A percentile compares a stretch with the other conserved stretches of the same genome.
Evolutionary conservation across 2,113 vertebrate species (phyloP).

Genomic region (Prinia subflava): DNA sequence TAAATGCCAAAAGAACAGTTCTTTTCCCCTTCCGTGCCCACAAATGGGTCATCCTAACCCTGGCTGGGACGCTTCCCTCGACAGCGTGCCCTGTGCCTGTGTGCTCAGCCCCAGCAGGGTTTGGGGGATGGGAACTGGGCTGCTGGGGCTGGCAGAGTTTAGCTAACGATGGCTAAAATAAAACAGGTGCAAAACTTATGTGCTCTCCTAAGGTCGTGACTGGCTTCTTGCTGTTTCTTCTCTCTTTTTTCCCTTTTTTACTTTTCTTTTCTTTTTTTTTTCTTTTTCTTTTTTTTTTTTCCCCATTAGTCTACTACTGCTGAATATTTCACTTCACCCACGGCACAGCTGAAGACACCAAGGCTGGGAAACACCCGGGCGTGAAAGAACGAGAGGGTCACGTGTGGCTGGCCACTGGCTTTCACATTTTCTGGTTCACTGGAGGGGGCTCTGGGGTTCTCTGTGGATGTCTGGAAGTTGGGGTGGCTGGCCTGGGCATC

Average conservation of each 20-base stretch:
- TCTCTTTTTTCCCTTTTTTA: background rate
- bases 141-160: background rate
- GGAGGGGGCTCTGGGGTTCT: background rate
- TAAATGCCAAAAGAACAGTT: conserved; percentile 1
- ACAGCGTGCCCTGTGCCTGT: background rate
- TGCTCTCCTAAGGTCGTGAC: background rate
- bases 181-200: conserved; percentile 20
- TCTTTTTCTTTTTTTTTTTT: background rate
- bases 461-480: background rate
- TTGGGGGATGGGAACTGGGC: background rate
- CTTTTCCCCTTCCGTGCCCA: background rate
- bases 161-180: background rate
- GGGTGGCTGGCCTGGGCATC: background rate
- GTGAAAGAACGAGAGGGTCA: background rate
- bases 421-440: background rate
- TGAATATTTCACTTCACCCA: background rate
- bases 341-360: background rate
- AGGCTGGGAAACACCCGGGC: background rate
- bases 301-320: background rate
- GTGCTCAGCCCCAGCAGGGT: background rate
- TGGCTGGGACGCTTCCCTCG: background rate
- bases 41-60: background rate
- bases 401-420: background rate
- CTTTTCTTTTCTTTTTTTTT: no score
- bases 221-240: background rate